Conservation (phyloP, 2,888 invertebrate species). For the Argyresthia albistria region DNA sequence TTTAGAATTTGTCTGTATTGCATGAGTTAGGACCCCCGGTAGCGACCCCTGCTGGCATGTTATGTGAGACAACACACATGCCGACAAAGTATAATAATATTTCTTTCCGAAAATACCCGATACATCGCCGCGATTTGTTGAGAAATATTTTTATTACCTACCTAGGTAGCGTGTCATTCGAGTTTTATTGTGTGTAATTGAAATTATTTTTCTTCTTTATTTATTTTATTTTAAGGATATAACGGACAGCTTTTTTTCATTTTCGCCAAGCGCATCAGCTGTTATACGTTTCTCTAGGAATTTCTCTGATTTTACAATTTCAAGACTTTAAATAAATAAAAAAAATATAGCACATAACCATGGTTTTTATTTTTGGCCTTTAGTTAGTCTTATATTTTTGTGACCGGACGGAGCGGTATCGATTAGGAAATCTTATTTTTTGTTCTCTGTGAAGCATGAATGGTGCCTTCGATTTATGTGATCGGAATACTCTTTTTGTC, state of each 20-base stretch:
- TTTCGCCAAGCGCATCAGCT: not conserved
- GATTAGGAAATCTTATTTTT: constrained; percentile 61
- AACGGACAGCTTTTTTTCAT: not conserved
- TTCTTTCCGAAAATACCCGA: constrained; percentile 27
- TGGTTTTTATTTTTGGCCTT: too few species aligned
- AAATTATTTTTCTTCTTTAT: not conserved
- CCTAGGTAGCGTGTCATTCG: not conserved
- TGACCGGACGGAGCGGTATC: constrained; percentile 58
- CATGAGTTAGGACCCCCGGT: constrained; percentile 48
- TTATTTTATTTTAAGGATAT: not conserved
- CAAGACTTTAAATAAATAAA: too few species aligned
- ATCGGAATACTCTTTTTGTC: constrained; percentile 61
- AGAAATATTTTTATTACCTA: too few species aligned
- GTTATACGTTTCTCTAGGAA: too few species aligned
- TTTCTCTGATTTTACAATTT: not conserved
- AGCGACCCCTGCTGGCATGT: constrained; percentile 57
- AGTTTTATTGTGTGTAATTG: not conserved
- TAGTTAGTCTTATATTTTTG: constrained; percentile 17
- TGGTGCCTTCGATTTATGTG: constrained; percentile 67
- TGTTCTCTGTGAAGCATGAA: constrained; percentile 54
- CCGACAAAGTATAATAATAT: constrained; percentile 39
- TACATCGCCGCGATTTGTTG: not conserved
- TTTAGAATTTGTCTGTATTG: constrained; percentile 6
- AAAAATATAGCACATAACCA: too few species aligned
- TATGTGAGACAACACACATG: constrained; percentile 55